Evolutionary conservation across 1,140 invertebrate genomes (phyloP), one percentile per base, ranked within the genome.

Genomic region (Ceratitis capitata): DNA sequence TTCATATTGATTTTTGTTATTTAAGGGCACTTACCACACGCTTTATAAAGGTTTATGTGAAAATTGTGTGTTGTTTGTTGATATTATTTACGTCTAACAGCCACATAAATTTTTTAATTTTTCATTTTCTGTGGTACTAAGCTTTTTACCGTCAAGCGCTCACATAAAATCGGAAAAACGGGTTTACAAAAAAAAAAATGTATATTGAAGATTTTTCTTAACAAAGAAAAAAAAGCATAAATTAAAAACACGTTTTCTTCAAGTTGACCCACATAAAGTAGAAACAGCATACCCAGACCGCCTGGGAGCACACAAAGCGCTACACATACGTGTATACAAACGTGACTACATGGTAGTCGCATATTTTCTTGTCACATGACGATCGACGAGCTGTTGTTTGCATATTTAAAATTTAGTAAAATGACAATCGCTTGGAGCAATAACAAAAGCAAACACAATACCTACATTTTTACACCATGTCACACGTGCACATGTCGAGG

Each of bases 401-500:
- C 26, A 61, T 61, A 61, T 61, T 61, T 61, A 29, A n/a, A n/a
- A 61, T 61, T 61, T 61, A 61, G n/a, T 61, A 29, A 56, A 56
- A 56, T 56, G n/a, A 56, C 51, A 56, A 56, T 56, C n/a, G 51
- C 51, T 56, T 56, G n/a, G 19, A 56, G 19, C 51, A 56, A 56
- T 56, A 56, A n/a, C n/a, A n/a, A 56, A 56, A n/a, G n/a, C 51
- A 56, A 3, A 56, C 51, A 53, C n/a, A 53, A 58, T 14, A 23
- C n/a, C 10, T 12, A 58, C 6, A 29, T 29, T 26, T 12, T 7
- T 26, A 26, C 23, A 61, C 10, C 58, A 61, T 32, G 3, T 12
- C 58, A 61, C 58, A 61, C 29, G 58, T 14, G 58, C 58, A 61
- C 23, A 26, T 32, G 58, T 1, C 58, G 58, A 61, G 26, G 29